Conservation (phyloP, 2,797 vertebrate species). For the Lutjanus campechanus region DNA sequence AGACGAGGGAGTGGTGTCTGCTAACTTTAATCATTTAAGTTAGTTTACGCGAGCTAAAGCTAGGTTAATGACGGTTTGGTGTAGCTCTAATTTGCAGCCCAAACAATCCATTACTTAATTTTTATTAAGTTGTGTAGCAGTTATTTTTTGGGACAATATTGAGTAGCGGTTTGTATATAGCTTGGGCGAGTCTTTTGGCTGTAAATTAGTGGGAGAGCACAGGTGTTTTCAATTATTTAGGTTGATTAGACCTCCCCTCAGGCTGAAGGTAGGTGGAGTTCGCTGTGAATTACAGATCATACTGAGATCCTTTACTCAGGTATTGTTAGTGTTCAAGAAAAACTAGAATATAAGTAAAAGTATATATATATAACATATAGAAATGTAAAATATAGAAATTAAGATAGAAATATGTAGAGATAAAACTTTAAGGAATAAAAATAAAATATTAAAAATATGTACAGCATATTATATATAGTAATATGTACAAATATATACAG, state of each 20-base stretch:
- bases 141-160: not conserved
- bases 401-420: too few relatives aligned
- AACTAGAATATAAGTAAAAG: too few relatives aligned
- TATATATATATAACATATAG: too few relatives aligned
- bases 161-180: too few relatives aligned
- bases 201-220: not conserved
- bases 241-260: not conserved
- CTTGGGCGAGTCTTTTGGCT: not conserved
- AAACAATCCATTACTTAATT: not conserved
- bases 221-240: constrained; percentile 16
- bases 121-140: not conserved
- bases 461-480: too few relatives aligned
- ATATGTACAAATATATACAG: too few relatives aligned
- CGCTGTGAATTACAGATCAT: not conserved
- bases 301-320: too few relatives aligned
- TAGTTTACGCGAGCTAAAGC: not conserved
- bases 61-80: not conserved
- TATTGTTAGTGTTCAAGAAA: too few relatives aligned
- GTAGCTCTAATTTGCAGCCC: not conserved
- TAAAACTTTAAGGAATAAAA: too few relatives aligned
- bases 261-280: not conserved
- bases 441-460: too few relatives aligned
- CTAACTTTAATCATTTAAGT: not conserved
- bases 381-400: too few relatives aligned
- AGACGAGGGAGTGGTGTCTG: not conserved